These are phyloP conservation scores for Lepeophtheirus salmonis DNA, from an alignment of 1,140 invertebrate species.

Conservation along the genomic window DNA sequence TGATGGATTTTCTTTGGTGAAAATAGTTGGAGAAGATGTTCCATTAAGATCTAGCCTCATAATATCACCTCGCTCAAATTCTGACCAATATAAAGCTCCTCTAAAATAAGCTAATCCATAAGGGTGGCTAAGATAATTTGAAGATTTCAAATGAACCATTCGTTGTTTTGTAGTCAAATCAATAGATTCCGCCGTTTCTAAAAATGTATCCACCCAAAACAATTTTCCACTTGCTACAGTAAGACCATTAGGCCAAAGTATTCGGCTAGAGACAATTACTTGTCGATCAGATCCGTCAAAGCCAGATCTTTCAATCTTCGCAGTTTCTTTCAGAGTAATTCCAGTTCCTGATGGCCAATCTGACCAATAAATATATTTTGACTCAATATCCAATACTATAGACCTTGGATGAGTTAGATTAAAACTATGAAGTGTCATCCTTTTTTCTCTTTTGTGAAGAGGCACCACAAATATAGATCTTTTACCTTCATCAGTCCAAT, in stretches of 20 bases:
- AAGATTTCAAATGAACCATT: constrained; percentile 27
- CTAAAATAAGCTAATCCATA: constrained; percentile 34
- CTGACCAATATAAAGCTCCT: constrained; percentile 34
- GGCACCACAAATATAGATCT: constrained; percentile 40
- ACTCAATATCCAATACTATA: constrained; percentile 39
- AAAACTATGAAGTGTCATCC: constrained; percentile 35
- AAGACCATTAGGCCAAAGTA: constrained; percentile 38
- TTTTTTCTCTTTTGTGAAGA: constrained; percentile 33
- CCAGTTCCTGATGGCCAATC: constrained; percentile 26
- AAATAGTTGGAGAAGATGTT: constrained; percentile 26
- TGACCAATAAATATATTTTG: constrained; percentile 34
- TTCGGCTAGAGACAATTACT: constrained; percentile 26
- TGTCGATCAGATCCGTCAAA: constrained; percentile 33
- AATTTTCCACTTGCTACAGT: constrained; percentile 33
- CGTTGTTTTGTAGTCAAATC: constrained; percentile 28
- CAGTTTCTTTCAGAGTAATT: constrained; percentile 23
- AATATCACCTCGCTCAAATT: constrained; percentile 38
- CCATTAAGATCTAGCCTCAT: constrained; percentile 30
- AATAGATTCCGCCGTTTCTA: constrained; percentile 32
- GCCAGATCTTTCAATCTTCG: constrained; percentile 32
- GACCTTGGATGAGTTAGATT: constrained; percentile 38
- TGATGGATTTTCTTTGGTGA: constrained; percentile 12
- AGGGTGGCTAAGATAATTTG: constrained; percentile 24
- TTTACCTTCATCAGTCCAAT: constrained; percentile 52
- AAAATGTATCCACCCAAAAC: constrained; percentile 38